Base-by-base conservation (phyloP, 2,888 invertebrate genomes). In the Microctonus aethiopoides region DNA sequence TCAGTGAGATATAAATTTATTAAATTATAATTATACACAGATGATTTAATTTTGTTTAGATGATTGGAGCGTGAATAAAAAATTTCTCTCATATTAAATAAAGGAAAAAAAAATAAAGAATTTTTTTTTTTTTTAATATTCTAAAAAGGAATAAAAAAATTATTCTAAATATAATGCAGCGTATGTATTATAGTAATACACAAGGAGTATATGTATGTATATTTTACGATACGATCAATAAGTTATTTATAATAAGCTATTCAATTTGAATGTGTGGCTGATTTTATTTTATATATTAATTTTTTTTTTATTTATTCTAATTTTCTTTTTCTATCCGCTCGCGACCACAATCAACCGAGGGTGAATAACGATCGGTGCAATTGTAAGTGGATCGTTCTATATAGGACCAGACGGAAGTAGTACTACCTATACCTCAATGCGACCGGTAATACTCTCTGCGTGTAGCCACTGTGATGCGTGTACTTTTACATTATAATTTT, bases 351-450 rank as follows among this genome's bases (percentile, higher is more conserved):
- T 16, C 22, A 22, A 0, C 22, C 26, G 26, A 22, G 26, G 54
- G 54, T 26, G n/a, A 54, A 54, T 54, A 54, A 54, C 54, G 54
- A 54, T 54, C 54, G 54, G 11, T 6, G 54, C 13, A 26, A 26
- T 54, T 2, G 54, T 54, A 26, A 54, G 54, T 24, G 54, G 54
- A 54, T 54, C 24, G 54, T 26, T 52, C 41, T 41, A 46, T 46
- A 54, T 54, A 54, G 54, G 5, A 11, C 13, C 54, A 2, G 54
- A 11, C 54, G 26, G 51, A 22, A 16, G 22, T 52, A 52, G 20
- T 46, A 46, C 3, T 20, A 54, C 24, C 24, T 54, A 2, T 13
- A 54, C 22, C 24, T 10, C 13, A n/a, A 13, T 5, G 54, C 54
- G 11, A 24, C 24, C 24, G 22, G n/a, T 54, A 11, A 11, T 24